phyloP scores from a whole-genome alignment of 2,113 vertebrate genomes.

The Nematolebias whitei region DNA sequence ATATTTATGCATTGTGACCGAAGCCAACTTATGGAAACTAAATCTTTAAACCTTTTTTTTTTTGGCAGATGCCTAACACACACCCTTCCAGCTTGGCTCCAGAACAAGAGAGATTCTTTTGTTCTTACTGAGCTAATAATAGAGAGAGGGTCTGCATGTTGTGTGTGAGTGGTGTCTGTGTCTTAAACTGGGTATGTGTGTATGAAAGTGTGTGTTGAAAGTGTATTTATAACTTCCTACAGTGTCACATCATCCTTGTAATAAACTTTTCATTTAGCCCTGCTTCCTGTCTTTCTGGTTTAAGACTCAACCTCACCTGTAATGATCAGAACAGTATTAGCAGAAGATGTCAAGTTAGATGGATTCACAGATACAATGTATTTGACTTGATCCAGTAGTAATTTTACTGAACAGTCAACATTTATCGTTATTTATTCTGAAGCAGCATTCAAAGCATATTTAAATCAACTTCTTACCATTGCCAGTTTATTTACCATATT shows the following conservation, averaged over 20 bases:
- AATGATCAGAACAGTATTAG: conserved; percentile 47
- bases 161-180: conserved; percentile 53
- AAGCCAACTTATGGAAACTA: conserved; percentile 84
- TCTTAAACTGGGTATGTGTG: conserved; percentile 45
- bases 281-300: conserved; percentile 90
- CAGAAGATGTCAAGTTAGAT: conserved; percentile 80
- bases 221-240: conserved; percentile 89
- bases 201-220: too few relatives aligned
- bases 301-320: conserved; percentile 49
- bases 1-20: conserved; percentile 78
- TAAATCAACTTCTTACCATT: not conserved
- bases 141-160: conserved; percentile 69
- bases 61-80: conserved; percentile 80
- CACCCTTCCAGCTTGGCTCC: conserved; percentile 80
- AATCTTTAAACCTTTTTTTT: conserved; percentile 83
- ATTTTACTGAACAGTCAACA: not conserved
- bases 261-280: conserved; percentile 88
- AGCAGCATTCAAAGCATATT: not conserved
- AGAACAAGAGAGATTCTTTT: conserved; percentile 93
- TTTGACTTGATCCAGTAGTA: not conserved
- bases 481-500: not conserved
- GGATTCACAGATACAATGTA: conserved; percentile 25
- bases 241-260: conserved; percentile 70
- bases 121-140: conserved; percentile 93
- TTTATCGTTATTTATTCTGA: not conserved